Evolutionary conservation across 2,888 invertebrate species (phyloP), one percentile per base, ranked within the genome.

Genomic region (Epinotia brunnichana): DNA sequence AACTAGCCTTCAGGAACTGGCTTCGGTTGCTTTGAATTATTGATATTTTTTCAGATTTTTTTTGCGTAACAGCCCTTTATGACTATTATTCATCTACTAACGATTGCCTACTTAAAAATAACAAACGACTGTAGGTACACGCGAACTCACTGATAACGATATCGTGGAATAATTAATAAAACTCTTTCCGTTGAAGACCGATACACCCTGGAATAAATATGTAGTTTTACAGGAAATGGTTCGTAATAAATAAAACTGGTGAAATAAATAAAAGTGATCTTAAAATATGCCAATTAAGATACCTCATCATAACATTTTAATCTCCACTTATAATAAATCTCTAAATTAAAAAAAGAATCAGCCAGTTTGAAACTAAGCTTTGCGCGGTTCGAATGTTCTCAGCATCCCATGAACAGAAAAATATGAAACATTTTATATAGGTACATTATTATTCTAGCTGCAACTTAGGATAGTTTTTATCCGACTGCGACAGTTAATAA

Each of bases 81-180:
- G 53, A 29, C 44, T 41, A 59, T 51, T 59, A 54, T 59, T 77
- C 69, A 77, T 74, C 74, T 60, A 67, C 48, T 82, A 83, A 84
- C 78, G 78, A 83, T 80, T 77, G 74, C 82, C 77, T 2, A 79
- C 81, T 85, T 86, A 81, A 80, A 82, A 84, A 83, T 86, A 82
- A 84, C 81, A 84, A 83, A 85, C 79, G 82, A 83, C 81, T 81
- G 78, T 83, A 82, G 82, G 80, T 78, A 81, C 82, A 80, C 78
- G 79, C 78, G 67, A 82, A 76, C 81, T 81, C 76, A 80, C 76
- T 77, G 76, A 71, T 66, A 53, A 80, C 80, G 78, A 82, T 83
- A 82, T 79, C 81, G 78, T 78, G 80, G 80, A 83, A 81, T 84
- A 85, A 87, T 85, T 85, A 83, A 84, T 78, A 78, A 84, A 84